phyloP scores from a whole-genome alignment of 2,888 invertebrate species.

The Heliothis peltigera region DNA sequence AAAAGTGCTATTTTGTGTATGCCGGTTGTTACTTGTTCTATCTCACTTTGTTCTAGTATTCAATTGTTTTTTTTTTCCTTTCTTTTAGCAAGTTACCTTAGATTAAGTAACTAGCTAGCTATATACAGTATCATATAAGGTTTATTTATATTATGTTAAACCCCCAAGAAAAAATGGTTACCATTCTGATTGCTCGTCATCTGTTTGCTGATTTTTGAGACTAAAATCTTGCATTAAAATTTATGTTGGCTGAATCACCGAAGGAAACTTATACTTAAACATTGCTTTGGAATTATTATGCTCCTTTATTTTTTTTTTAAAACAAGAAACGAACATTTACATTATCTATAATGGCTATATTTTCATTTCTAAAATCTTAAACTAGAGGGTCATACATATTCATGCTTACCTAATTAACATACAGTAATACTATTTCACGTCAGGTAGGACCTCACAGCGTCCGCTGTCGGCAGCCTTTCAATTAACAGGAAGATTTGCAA shows the following conservation, averaged over 20 bases:
- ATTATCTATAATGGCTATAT: background rate
- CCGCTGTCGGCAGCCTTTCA: slow-evolving; percentile 74
- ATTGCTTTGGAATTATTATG: background rate
- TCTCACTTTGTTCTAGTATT: slow-evolving; percentile 65
- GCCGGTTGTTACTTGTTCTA: slow-evolving; percentile 71
- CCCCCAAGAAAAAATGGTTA: too few species aligned
- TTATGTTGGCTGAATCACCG: too few species aligned
- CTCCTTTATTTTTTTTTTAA: background rate
- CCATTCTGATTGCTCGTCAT: too few species aligned
- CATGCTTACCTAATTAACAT: slow-evolving; percentile 60
- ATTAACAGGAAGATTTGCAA: slow-evolving; percentile 69
- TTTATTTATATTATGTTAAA: too few species aligned
- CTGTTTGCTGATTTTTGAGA: too few species aligned
- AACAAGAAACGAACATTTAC: background rate
- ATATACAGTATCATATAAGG: too few species aligned
- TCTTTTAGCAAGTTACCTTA: background rate
- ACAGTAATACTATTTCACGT: slow-evolving; percentile 50
- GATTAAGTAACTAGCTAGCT: background rate
- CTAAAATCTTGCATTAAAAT: too few species aligned
- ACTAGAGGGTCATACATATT: slow-evolving; percentile 65
- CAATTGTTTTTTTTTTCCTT: slow-evolving; percentile 35
- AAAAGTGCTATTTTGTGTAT: slow-evolving; percentile 86
- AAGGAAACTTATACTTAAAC: too few species aligned
- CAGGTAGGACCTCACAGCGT: slow-evolving; percentile 73
- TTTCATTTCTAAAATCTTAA: slow-evolving; percentile 7